Evolutionary conservation across 2,888 invertebrate species (phyloP), one percentile per base, ranked within the genome.

Genomic region (Drosophila dives): DNA sequence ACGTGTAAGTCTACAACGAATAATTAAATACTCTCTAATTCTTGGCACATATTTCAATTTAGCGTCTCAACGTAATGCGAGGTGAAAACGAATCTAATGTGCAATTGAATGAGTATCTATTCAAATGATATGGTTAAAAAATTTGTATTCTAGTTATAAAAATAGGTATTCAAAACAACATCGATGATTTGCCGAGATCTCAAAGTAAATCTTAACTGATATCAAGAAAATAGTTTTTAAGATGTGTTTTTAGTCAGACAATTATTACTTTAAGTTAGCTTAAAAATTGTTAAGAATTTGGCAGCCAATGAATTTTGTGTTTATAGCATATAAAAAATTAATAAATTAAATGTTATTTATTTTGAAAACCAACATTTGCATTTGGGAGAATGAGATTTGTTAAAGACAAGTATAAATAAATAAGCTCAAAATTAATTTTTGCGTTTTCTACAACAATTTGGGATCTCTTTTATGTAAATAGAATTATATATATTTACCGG

Each of bases 401-500:
- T 23, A 7, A 42, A 7, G 42, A 6, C n/a, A n/a, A 1, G 42
- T 11, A 20, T 11, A 42, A 20, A 20, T 5, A 20, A 6, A 2
- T 42, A 20, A 1, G 6, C 6, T 20, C 42, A 7, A 45, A 45
- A 45, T 7, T 12, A 12, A 7, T 45, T 45, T 45, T 0, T 20
- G 7, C 7, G 6, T 40, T n/a, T 36, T 36, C 36, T 36, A 29
- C 29, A 29, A 29, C 29, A 29, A 26, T 15, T 20, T 2, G 12
- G 1, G 1, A 15, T 45, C n/a, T 7, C 8, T 8, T 3, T 2
- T 17, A 23, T 45, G 12, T 8, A 6, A 45, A 45, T 23, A 15
- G 20, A 12, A 20, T 45, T 4, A 15, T 17, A 29, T 29, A 29
- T 29, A 17, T n/a, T 8, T 91, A 98, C 97, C 92, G 97, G 97